Conservation (phyloP, 2,888 invertebrate species). For the Hyposoter dolosus region DNA sequence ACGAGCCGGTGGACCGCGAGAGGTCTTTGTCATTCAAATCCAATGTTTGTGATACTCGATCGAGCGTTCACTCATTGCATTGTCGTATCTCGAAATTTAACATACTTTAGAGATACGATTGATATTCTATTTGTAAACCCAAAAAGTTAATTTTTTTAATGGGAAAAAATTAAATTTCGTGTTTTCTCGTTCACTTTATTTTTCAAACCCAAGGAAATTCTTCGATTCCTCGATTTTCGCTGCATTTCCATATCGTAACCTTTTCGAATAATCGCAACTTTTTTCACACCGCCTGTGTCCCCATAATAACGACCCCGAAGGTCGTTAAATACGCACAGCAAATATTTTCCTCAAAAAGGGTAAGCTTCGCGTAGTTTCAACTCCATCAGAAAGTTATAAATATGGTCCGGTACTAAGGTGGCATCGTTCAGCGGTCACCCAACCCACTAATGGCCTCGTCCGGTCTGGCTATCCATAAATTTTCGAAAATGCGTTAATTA, state of each 20-base stretch:
- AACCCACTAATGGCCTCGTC: neutral
- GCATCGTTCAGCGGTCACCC: neutral
- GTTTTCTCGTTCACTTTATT: neutral
- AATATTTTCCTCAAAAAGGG: too few species aligned
- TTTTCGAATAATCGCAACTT: too few species aligned
- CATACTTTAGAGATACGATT: slow-evolving; percentile 63
- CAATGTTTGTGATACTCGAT: slow-evolving; percentile 83
- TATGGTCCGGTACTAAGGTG: too few species aligned
- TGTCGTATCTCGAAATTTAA: slow-evolving; percentile 74
- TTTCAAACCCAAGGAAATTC: neutral
- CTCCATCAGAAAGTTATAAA: too few species aligned
- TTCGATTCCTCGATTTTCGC: too few species aligned
- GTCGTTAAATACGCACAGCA: too few species aligned
- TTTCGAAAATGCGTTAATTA: neutral
- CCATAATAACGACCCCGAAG: too few species aligned
- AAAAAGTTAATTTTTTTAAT: neutral
- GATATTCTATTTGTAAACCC: neutral
- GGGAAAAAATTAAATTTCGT: neutral
- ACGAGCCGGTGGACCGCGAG: slow-evolving; percentile 81
- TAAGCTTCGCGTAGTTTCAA: too few species aligned
- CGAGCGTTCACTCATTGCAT: slow-evolving; percentile 74
- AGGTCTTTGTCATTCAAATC: slow-evolving; percentile 84
- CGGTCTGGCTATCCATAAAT: neutral
- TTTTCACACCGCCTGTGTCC: too few species aligned
- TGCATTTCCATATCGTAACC: too few species aligned